Conservation (phyloP, 2,888 invertebrate genomes). For the Morpho achilles region DNA sequence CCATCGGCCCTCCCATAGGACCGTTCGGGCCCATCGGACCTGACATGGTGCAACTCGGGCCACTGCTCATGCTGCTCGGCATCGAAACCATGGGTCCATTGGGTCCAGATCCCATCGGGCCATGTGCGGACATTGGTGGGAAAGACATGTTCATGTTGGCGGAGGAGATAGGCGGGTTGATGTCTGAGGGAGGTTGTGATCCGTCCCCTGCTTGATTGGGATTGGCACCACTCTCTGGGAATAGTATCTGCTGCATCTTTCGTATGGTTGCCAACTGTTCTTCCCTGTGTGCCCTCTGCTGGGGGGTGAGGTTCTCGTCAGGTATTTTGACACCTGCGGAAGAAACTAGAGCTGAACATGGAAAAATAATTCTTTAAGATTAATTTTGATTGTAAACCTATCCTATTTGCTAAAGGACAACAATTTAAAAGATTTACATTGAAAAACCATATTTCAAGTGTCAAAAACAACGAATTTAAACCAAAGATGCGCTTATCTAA, state of each 20-base stretch:
- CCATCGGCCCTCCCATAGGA: conserved; percentile 46
- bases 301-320: conserved; percentile 97
- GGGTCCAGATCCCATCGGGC: conserved; percentile 66
- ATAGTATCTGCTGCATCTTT: conserved; percentile 95
- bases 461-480: no score
- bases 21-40: conserved; percentile 62
- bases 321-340: conserved; percentile 90
- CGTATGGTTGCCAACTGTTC: conserved; percentile 93
- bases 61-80: conserved; percentile 66
- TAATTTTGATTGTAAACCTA: conserved; percentile 11
- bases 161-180: conserved; percentile 62
- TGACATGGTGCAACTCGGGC: conserved; percentile 70
- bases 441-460: no score
- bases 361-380: conserved; percentile 26
- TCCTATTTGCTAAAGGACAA: neutral
- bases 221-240: conserved; percentile 85
- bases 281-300: conserved; percentile 95
- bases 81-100: conserved; percentile 71
- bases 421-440: no score
- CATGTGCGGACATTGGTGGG: conserved; percentile 63
- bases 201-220: conserved; percentile 54
- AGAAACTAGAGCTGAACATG: conserved; percentile 32
- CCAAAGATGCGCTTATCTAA: no score
- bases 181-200: conserved; percentile 54
- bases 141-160: conserved; percentile 65